Evolutionary conservation across 2,113 vertebrate genomes (phyloP).

Genomic region (Gnathonemus echidnorhynchus): DNA sequence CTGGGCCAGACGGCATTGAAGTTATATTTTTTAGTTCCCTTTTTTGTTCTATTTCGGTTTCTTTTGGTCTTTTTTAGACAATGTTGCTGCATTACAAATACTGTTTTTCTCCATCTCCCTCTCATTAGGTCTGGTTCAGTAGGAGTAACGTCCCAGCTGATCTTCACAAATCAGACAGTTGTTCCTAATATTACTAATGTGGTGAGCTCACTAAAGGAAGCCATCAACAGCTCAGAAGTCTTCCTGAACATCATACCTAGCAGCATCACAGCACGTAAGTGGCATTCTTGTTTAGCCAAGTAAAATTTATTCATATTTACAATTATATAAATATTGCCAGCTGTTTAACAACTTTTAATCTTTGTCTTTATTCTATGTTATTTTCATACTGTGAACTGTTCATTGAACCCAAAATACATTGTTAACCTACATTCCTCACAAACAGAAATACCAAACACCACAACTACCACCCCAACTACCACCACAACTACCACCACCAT

Average conservation of each 20-base stretch:
- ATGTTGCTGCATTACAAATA: background rate
- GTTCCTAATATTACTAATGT: conserved; percentile 18
- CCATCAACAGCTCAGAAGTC: background rate
- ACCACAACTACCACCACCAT: background rate
- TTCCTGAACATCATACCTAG: conserved; percentile 10
- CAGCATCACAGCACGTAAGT: conserved; percentile 25
- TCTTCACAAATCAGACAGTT: conserved; percentile 27
- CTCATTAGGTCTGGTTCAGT: conserved; percentile 21
- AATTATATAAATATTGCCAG: background rate
- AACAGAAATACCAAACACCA: background rate
- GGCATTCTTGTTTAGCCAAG: background rate
- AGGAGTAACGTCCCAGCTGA: conserved; percentile 12
- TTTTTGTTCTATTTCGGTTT: background rate
- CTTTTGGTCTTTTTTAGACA: background rate
- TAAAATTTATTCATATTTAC: background rate
- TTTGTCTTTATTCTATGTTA: background rate
- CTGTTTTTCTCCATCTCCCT: background rate
- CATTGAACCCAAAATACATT: background rate
- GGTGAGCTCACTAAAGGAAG: background rate
- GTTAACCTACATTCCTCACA: background rate
- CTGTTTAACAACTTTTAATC: background rate
- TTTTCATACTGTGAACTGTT: background rate
- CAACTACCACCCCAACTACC: background rate
- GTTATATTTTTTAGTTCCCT: background rate
- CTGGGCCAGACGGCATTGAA: background rate